phyloP scores from a whole-genome alignment of 2,888 invertebrate species.

The Nebria salina region DNA sequence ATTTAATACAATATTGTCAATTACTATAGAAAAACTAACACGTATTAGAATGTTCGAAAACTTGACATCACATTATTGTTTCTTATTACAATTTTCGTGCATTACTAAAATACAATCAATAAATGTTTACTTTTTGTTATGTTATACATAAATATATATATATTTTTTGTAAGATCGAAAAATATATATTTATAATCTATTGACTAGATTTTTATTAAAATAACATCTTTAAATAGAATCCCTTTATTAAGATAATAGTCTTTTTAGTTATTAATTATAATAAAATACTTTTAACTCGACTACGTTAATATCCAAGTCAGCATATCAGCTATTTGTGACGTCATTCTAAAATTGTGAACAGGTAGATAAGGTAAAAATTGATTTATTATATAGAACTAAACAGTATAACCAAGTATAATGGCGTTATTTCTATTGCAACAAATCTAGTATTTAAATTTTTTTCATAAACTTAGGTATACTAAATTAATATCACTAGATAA shows the following conservation, averaged over 20 bases:
- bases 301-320: neutral
- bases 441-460: no score
- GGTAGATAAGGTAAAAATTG: no score
- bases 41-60: neutral
- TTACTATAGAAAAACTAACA: neutral
- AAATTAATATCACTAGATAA: neutral
- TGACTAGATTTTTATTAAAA: constrained; percentile 11
- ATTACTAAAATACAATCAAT: neutral
- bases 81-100: neutral
- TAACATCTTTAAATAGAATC: constrained; percentile 5
- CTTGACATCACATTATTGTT: neutral
- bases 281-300: neutral
- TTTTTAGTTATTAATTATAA: neutral
- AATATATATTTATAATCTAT: constrained; percentile 37
- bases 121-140: neutral
- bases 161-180: constrained; percentile 28
- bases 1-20: neutral
- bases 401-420: no score
- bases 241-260: neutral
- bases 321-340: no score
- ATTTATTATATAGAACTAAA: no score
- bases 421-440: no score
- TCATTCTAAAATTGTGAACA: no score
- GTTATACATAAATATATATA: constrained; percentile 5
- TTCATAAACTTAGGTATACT: no score